These are phyloP conservation scores for Egretta garzetta DNA, from an alignment of 2,113 vertebrate species.

Conservation along the genomic window DNA sequence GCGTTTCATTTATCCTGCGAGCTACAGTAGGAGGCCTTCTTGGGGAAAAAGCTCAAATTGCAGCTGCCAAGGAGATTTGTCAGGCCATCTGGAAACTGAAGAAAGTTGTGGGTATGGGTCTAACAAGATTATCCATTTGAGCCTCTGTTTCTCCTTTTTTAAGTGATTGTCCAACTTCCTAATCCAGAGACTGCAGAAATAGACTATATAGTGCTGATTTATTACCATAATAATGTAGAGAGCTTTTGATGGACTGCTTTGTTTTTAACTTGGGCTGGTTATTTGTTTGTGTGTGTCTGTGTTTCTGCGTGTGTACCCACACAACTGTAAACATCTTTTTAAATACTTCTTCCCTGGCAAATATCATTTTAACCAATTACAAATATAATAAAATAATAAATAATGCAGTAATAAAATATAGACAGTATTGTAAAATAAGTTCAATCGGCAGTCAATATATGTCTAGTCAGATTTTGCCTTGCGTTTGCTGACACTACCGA, in stretches of 20 bases:
- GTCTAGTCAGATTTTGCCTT: background rate
- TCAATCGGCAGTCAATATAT: background rate
- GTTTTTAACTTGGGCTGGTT: background rate
- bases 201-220: background rate
- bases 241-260: background rate
- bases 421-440: background rate
- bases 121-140: constrained; percentile 38
- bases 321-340: background rate
- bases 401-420: background rate
- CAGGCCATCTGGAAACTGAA: constrained; percentile 83
- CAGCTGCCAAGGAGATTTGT: constrained; percentile 88
- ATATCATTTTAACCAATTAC: background rate
- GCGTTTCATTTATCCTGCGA: constrained; percentile 90
- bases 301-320: background rate
- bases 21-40: constrained; percentile 86
- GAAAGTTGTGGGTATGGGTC: constrained; percentile 83
- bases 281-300: background rate
- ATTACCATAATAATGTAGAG: background rate
- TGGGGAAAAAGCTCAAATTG: constrained; percentile 92
- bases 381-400: background rate
- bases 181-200: background rate
- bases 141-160: constrained; percentile 14
- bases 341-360: background rate
- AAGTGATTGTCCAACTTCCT: constrained; percentile 31
- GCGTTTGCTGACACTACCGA: background rate